Conservation (phyloP, 2,113 vertebrate species). For the Engraulis encrasicolus region DNA sequence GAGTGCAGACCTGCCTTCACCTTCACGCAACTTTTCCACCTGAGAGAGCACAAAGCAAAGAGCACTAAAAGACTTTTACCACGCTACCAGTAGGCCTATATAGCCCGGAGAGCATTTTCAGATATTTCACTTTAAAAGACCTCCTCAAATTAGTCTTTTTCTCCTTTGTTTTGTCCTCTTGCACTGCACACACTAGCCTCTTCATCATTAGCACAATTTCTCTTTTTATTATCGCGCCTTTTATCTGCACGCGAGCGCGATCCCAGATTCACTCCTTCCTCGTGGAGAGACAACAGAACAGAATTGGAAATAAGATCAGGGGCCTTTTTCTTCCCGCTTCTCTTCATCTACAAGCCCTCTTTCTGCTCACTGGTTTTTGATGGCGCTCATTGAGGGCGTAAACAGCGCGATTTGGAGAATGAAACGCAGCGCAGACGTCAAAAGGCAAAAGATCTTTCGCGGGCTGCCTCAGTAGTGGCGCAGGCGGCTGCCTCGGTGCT, state of each 20-base stretch:
- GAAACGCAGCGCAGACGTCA: slow-evolving; percentile 58
- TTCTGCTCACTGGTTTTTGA: slow-evolving; percentile 64
- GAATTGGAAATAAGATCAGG: slow-evolving; percentile 62
- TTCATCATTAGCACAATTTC: slow-evolving; percentile 12
- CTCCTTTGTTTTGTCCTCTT: neutral
- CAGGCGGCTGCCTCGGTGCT: slow-evolving; percentile 70
- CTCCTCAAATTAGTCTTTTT: neutral
- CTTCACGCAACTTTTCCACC: neutral
- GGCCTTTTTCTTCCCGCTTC: slow-evolving; percentile 50
- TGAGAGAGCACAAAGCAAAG: neutral
- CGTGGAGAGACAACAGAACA: slow-evolving; percentile 66
- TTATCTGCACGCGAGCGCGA: slow-evolving; percentile 53
- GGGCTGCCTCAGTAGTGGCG: slow-evolving; percentile 68
- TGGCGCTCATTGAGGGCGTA: slow-evolving; percentile 76
- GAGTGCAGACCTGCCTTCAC: neutral
- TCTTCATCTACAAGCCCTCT: slow-evolving; percentile 69
- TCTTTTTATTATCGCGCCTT: slow-evolving; percentile 28
- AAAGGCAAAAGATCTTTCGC: slow-evolving; percentile 68
- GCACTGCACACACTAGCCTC: neutral
- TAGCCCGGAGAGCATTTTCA: neutral
- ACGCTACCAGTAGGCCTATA: too few species aligned
- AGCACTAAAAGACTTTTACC: neutral
- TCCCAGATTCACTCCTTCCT: slow-evolving; percentile 60
- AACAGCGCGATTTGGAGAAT: slow-evolving; percentile 73
- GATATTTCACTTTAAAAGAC: neutral